Base-by-base conservation (phyloP, 2,113 vertebrate species). In the Gnathonemus echidnorhynchus region DNA sequence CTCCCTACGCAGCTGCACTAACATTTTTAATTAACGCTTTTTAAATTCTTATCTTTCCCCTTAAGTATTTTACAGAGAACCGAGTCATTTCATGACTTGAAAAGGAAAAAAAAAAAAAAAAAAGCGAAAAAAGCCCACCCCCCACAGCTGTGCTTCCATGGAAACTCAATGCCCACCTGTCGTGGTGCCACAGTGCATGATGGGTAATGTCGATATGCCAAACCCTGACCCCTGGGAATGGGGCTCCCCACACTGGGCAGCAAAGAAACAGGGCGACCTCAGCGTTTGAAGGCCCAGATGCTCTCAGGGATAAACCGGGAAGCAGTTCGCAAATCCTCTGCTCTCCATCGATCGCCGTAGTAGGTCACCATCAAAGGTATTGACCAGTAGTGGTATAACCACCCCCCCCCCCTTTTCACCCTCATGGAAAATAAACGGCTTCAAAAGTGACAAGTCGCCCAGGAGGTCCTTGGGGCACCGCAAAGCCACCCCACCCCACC, bases 1-100 rank as follows among this genome's bases (percentile, higher is more conserved):
- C n/a, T 66, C 62, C 62, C 92, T 89, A 70, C n/a, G 56, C 15
- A 52, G 24, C 8, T 31, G 58, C 70, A 89, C 90, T 92, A 92
- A 89, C 90, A 52, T 91, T 92, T 92, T 93, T 92, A 93, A 93
- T 93, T 93, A 93, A 90, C 88, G 89, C 90, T 91, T 91, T 90
- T 90, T 89, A 89, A 89, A 90, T 31, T 86, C 91, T 93, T 92
- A 93, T 93, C 91, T 90, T 89, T 27, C 49, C 90, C 86, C 46
- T 85, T 48, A 48, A 90, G 90, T 86, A 58, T 46, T 83, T 87
- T 56, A 50, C 21, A 24, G 31, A 86, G 70, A 91, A 77, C 52
- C 58, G 83, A 91, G 50, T 42, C 17, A 83, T 45, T 83, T 83
- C 19, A 70, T 70, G 62, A 21, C 77, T 83, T 35, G 31, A 27